Percentiles rank a stretch among this genome's conserved stretches.
Evolutionary conservation across 2,113 vertebrate genomes (phyloP).

Genomic region (Athene cunicularia): DNA sequence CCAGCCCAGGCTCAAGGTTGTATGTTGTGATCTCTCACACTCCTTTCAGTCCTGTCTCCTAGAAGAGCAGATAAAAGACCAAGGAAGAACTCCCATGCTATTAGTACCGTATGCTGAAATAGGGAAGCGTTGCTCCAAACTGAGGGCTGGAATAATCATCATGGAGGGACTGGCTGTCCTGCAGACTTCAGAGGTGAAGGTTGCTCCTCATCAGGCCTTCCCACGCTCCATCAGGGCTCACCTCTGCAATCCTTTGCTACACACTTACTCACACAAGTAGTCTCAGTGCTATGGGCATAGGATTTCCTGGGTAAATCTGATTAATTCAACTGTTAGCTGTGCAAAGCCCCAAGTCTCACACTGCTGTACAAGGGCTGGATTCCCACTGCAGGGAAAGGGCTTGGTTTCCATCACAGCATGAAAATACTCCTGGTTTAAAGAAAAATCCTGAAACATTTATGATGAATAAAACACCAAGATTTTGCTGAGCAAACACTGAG

Average conservation of each 20-base stretch:
- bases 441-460: neutral
- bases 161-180: neutral
- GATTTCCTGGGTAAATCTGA: neutral
- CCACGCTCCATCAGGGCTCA: rapidly evolving
- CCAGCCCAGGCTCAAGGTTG: neutral
- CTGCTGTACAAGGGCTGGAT: neutral
- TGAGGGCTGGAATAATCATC: neutral
- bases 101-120: neutral
- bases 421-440: neutral
- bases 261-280: neutral
- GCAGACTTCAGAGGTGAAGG: neutral
- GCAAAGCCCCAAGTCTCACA: neutral
- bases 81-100: neutral
- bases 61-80: neutral
- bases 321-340: neutral
- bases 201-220: neutral
- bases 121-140: neutral
- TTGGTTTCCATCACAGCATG: neutral
- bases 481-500: neutral
- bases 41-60: neutral
- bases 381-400: neutral
- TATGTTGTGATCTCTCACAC: neutral
- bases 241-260: neutral
- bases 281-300: neutral
- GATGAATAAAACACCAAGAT: neutral